Base-by-base conservation (phyloP, 2,888 invertebrate species). In the Mesorhabditis spiculigera region DNA sequence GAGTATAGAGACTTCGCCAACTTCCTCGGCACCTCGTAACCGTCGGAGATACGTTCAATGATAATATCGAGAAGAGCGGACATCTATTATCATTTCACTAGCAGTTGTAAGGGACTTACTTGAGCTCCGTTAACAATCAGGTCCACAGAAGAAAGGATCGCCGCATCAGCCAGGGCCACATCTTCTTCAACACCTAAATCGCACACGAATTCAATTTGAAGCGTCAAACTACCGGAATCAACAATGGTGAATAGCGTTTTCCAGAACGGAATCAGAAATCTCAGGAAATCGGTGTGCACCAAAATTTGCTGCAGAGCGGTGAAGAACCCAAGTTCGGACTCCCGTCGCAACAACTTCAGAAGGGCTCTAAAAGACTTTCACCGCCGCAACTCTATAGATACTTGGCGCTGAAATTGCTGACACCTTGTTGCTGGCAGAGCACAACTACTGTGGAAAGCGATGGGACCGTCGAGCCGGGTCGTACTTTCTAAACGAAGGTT, bases 381-480 rank as follows among this genome's bases (percentile, higher is more conserved):
- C 5, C 68, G 64, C 13, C 10, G 63, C 41, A 10, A 64, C 13
- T 64, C 50, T 42, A 66, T 72, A 67, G 1, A 67, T 8, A 77
- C 81, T 79, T 83, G 42, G 68, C 74, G 4, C 81, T 79, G 41
- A 84, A 71, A 1, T 41, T 50, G 8, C 74, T 67, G 10, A 85
- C 69, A 5, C 68, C 73, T 68, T 85, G 84, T 28, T 77, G 77
- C 67, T 85, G 83, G 65, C 81, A 82, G 16, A 85, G 65, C n/a
- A 85, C 82, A 45, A 78, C 68, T 2, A 80, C 71, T 4, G 84
- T 80, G n/a, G 81, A 71, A 43, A 85, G 64, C 1, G 78, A 73
- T 5, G 70, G 70, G 8, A 72, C 61, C 6, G 81, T 65, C 61
- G 76, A 74, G 5, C 73, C 72, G 5, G 69, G 5, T 8, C 74